These are phyloP conservation scores for Petrolisthes manimaculis DNA, from an alignment of 2,888 invertebrate genomes.

Conservation along the genomic window DNA sequence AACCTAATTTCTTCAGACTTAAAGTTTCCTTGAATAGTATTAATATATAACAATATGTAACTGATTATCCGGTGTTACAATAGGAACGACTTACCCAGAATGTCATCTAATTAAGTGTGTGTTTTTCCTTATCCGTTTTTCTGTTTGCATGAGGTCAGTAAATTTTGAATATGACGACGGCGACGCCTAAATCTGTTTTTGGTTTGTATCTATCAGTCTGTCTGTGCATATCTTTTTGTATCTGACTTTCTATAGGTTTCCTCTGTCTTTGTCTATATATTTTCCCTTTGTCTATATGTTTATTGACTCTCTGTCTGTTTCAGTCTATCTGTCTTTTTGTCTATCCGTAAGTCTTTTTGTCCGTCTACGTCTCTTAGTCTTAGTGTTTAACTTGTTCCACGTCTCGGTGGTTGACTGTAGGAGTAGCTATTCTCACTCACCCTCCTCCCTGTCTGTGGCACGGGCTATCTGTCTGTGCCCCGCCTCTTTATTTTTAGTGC, in stretches of 20 bases:
- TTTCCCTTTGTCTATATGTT: background rate
- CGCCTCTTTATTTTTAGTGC: background rate
- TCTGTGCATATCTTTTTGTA: background rate
- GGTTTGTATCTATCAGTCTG: background rate
- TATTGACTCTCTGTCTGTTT: background rate
- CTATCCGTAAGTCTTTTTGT: background rate
- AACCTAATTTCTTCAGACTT: too few species aligned
- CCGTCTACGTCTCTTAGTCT: background rate
- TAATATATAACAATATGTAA: too few species aligned
- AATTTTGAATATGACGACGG: too few species aligned
- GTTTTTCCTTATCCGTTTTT: too few species aligned
- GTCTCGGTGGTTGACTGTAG: background rate
- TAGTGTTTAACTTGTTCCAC: background rate
- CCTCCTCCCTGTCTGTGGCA: background rate
- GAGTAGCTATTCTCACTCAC: background rate
- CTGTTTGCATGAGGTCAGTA: too few species aligned
- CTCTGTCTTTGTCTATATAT: background rate
- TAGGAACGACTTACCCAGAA: too few species aligned
- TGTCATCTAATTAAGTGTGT: too few species aligned
- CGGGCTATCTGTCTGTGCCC: constrained; percentile 2
- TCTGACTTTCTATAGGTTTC: background rate
- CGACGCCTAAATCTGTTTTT: background rate
- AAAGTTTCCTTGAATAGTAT: too few species aligned
- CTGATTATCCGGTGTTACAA: too few species aligned
- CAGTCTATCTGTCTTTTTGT: background rate